Base-by-base conservation (phyloP, 2,113 vertebrate genomes). In the Athene cunicularia region DNA sequence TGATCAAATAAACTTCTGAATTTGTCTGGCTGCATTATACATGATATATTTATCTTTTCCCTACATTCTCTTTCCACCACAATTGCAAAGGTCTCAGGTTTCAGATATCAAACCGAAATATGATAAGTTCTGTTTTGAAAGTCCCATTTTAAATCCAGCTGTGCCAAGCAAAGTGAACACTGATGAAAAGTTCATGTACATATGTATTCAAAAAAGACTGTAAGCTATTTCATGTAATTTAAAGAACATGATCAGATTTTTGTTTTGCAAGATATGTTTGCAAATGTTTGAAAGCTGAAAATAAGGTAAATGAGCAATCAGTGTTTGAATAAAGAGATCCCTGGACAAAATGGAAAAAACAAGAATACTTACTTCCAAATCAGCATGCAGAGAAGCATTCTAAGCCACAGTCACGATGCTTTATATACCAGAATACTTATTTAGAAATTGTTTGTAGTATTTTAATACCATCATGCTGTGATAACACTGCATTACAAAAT, bases 1-100 rank as follows among this genome's bases (percentile, higher is more conserved):
- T 92, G 90, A 95, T 86, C 89, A 94, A 87, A 93, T 45, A 91
- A 95, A 95, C 52, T 93, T 95, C 59, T 75, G 60, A 63, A 83
- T 96, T 86, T 55, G 22, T 23, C 73, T 84, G 59, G 52, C 80
- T 76, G 20, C 14, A 27, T 64, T 74, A 33, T 32, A 89, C n/a
- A 68, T 3, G 19, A 56, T 33, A 39, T 35, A 80, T 80, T 94
- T 64, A 5, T 53, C 37, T 66, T 93, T 95, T 81, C 55, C 33
- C 47, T 81, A 37, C 30, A 10, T 67, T 43, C 16, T 11, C 28
- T 45, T 82, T 74, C 67, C 55, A 64, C 35, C 13, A 59, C 56
- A 72, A 52, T 6, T 68, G 75, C 41, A 81, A 89, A 75, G 75
- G 80, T 55, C 33, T 60, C 94, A 74, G 68, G 62, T 92, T 95